These are phyloP conservation scores for Drosophila siamana DNA, from an alignment of 2,888 invertebrate genomes.

Conservation along the genomic window DNA sequence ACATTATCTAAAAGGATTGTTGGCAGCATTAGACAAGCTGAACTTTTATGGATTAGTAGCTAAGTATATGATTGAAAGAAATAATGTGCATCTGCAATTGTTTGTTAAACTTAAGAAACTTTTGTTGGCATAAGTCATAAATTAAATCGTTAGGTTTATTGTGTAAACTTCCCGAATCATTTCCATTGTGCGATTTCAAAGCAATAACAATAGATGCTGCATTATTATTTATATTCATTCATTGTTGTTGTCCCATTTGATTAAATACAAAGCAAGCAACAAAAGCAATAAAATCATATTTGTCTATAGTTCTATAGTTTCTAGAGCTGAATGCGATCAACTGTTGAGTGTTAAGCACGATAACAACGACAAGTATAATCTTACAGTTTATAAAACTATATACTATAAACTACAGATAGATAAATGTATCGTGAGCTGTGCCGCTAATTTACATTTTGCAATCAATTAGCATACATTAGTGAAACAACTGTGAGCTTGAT, in stretches of 20 bases:
- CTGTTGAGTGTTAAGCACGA: conserved; percentile 16
- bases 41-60: no score
- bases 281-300: conserved; percentile 43
- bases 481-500: conserved; percentile 33
- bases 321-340: conserved; percentile 40
- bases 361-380: conserved; percentile 21
- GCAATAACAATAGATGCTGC: conserved; percentile 30
- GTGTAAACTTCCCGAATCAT: conserved; percentile 51
- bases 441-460: conserved; percentile 54
- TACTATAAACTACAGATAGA: no score
- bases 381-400: conserved; percentile 41
- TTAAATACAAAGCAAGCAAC: conserved; percentile 58
- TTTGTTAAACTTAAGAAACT: conserved; percentile 4
- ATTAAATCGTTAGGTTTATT: conserved; percentile 51
- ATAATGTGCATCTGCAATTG: neutral
- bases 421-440: conserved; percentile 57
- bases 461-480: conserved; percentile 72
- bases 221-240: conserved; percentile 24
- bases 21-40: no score
- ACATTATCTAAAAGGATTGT: no score
- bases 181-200: conserved; percentile 51
- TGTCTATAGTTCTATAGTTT: conserved; percentile 20
- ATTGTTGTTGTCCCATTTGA: conserved; percentile 44
- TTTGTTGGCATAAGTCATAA: conserved; percentile 24
- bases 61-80: no score